Evolutionary conservation across 2,797 vertebrate genomes (phyloP).

Genomic region (Lophotriccus pileatus): DNA sequence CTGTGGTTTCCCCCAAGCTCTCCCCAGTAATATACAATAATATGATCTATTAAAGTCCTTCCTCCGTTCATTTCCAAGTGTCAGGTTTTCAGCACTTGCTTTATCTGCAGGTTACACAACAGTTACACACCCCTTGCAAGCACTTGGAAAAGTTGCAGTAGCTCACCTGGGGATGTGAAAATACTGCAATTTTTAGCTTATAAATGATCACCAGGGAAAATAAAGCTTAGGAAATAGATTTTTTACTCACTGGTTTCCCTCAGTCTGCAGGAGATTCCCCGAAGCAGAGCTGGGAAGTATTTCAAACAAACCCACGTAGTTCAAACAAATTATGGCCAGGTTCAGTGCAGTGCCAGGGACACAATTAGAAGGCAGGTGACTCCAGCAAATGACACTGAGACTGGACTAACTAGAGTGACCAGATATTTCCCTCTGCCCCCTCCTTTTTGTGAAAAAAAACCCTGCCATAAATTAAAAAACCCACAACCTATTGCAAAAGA

Average conservation of each 20-base stretch:
- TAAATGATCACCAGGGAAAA: background rate
- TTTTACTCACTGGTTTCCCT: background rate
- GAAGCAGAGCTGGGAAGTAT: background rate
- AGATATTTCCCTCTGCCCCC: background rate
- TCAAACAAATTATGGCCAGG: background rate
- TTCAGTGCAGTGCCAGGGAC: background rate
- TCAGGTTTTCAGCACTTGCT: background rate
- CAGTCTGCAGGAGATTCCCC: background rate
- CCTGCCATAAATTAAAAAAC: background rate
- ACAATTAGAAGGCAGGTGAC: background rate
- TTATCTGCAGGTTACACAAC: background rate
- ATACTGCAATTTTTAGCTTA: background rate
- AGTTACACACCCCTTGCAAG: background rate
- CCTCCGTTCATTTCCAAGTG: background rate
- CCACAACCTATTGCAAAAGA: background rate
- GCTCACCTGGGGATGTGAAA: background rate
- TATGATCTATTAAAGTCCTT: background rate
- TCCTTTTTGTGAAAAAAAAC: background rate
- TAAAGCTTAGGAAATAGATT: background rate
- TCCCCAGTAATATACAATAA: background rate
- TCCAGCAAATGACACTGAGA: background rate
- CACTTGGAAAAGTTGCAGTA: background rate
- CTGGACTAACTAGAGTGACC: background rate
- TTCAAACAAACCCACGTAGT: background rate
- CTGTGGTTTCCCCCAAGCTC: background rate